Base-by-base conservation (phyloP, 1,140 invertebrate species). In the Nasonia longicornis region DNA sequence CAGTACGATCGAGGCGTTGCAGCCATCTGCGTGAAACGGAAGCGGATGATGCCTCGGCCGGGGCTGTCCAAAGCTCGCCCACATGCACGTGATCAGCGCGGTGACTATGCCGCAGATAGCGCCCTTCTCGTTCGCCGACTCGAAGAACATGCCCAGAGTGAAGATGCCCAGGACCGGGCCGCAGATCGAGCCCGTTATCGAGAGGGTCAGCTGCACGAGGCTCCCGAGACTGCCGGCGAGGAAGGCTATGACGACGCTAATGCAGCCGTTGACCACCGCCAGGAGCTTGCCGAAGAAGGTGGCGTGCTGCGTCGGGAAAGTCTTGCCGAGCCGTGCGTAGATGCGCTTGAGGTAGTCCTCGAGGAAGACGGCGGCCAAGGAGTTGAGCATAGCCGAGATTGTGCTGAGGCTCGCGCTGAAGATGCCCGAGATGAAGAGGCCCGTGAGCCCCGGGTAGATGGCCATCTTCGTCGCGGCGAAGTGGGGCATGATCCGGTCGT, bases 321-420 rank as follows among this genome's bases (percentile, higher is more conserved):
- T 77, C n/a, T 82, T 31, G 0, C 85, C 85, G 10, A 85, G 63
- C 38, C 58, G 79, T 0, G 35, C 38, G 48, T 86, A 90, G 2
- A 86, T 2, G 0, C 89, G 90, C 83, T 95, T 94, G 2, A 96
- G 89, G 86, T 96, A 96, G 90, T 97, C 96, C 85, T 96, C 94
- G 48, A 97, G 91, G 1, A 95, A 96, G 7, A 97, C 95, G 1
- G 96, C 96, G 4, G 96, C 95, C 14, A 98, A 89, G 1, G 96
- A 96, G 88, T 97, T 98, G 52, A 97, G 91, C 79, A 95, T 93
- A 1, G 96, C 96, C 0, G 96, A 97, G 48, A 97, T 94, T 0
- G 96, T 97, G 73, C 96, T 97, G 0, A 98, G 90, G 1, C 96
- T 95, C 0, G 96, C 96, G 75, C 93, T 93, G 86, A 93, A 93